Evolutionary conservation across 2,797 vertebrate genomes (phyloP), one percentile per base, ranked within the genome.

Genomic region (Sebastes oblongus): DNA sequence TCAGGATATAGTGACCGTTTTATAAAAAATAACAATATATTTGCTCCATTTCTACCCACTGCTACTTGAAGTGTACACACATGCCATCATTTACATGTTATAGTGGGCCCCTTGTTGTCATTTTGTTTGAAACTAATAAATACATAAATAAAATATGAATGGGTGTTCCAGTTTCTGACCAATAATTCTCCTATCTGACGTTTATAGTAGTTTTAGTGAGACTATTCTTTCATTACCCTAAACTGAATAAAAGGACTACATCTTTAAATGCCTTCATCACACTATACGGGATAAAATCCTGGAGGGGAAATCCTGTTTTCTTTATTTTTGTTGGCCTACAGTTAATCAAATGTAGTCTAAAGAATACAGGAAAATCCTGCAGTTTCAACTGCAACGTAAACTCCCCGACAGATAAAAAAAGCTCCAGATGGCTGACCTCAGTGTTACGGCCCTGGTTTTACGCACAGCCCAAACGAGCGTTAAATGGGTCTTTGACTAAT

Each of bases 401-500:
- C 32, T n/a, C 30, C 8, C 4, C 27, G 1, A 7, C 11, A 2
- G 20, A 16, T 16, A 42, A 29, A 2, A 0, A 0, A 18, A 7
- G 18, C 16, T 55, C 22, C 16, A 56, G 9, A 7, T n/a, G 59
- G 2, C 27, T 25, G 39, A 7, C 0, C n/a, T 32, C 61, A 6
- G 13, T 24, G 39, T n/a, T 14, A 14, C 6, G 11, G 20, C 24
- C 13, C 61, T 18, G 72, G 9, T 4, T 82, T 72, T 30, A 56
- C 34, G 8, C 70, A 6, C 68, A 22, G 13, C 3, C 10, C 6
- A 27, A 29, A 60, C 27, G 58, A 30, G 13, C 13, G 14, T 78
- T 29, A 62, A 60, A 34, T 10, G 12, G 5, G 0, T 42, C 52
- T 86, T 77, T 78, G 76, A 58, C n/a, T 56, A 66, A 72, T 79